Base-by-base conservation (phyloP, 2,888 invertebrate species). In the Drosophila prolongata region DNA sequence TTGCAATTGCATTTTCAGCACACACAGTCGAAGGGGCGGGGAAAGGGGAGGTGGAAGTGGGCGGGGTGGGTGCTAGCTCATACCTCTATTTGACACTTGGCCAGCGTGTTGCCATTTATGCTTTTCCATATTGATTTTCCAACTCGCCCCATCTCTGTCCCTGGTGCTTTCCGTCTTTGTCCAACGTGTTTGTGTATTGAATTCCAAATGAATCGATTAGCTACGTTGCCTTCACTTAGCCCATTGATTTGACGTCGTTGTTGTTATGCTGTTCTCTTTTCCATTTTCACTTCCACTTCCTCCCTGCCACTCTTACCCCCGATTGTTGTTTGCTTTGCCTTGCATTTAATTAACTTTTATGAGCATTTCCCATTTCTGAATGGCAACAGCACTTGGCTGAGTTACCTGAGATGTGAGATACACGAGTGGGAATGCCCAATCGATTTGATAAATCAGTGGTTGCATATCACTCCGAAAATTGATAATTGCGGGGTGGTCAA, bases 321-420 rank as follows among this genome's bases (percentile, higher is more conserved):
- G 42, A 19, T 50, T 62, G 60, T 71, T 76, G 77, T 79, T 77
- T 85, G 76, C 76, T 78, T 87, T 75, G 74, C 80, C 83, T 83
- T 89, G 84, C 90, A 85, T 89, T 85, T 85, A 85, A 85, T 85
- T 85, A 89, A 89, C 89, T 85, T 89, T 85, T 89, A 88, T 87
- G 80, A 85, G 85, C 79, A 75, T 58, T 75, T 72, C 61, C 61
- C 49, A 68, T 76, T 78, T 59, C 30, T 44, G 38, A 40, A 79
- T 65, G 66, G 44, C 35, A 37, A 34, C 34, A 24, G 34, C 42
- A 38, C 62, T 11, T 13, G 62, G 40, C n/a, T 24, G 55, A 38
- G 38, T n/a, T 70, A 70, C 66, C 66, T 47, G 66, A 40, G 44
- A 44, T 55, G 11, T 16, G 38, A 55, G 57, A 69, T 70, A 70